These are phyloP conservation scores for Entomobrya proxima DNA, from an alignment of 2,888 invertebrate genomes.

Conservation along the genomic window DNA sequence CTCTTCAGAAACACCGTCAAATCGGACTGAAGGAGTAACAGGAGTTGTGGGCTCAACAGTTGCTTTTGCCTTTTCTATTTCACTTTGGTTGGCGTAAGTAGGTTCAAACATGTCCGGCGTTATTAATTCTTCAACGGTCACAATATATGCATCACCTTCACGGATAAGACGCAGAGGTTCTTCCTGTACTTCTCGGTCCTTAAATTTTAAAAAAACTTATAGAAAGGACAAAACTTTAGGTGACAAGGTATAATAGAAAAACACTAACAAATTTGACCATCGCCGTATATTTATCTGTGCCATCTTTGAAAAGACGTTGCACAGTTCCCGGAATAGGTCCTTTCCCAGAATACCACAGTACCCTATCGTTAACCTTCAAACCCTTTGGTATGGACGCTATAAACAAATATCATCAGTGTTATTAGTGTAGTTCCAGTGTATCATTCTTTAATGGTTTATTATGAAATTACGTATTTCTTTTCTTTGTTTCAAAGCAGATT, in stretches of 20 bases:
- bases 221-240: background rate
- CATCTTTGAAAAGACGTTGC: conserved; percentile 64
- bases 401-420: background rate
- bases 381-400: conserved; percentile 66
- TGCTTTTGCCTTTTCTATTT: background rate
- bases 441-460: background rate
- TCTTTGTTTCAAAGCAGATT: conserved; percentile 69
- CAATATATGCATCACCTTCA: conserved; percentile 70
- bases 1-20: conserved; percentile 10
- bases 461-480: conserved; percentile 65
- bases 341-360: conserved; percentile 64
- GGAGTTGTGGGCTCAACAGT: background rate
- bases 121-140: conserved; percentile 69
- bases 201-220: background rate
- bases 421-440: background rate
- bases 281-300: conserved; percentile 69
- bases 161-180: conserved; percentile 58
- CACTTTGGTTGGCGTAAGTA: conserved; percentile 28
- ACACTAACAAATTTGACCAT: conserved; percentile 70
- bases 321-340: conserved; percentile 65
- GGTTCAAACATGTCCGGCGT: conserved; percentile 62
- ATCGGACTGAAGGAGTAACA: conserved; percentile 41
- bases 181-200: conserved; percentile 62
- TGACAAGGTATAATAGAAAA: background rate
- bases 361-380: conserved; percentile 63